These are phyloP conservation scores for Alfaro cultratus DNA, from an alignment of 2,797 vertebrate species.

Conservation along the genomic window DNA sequence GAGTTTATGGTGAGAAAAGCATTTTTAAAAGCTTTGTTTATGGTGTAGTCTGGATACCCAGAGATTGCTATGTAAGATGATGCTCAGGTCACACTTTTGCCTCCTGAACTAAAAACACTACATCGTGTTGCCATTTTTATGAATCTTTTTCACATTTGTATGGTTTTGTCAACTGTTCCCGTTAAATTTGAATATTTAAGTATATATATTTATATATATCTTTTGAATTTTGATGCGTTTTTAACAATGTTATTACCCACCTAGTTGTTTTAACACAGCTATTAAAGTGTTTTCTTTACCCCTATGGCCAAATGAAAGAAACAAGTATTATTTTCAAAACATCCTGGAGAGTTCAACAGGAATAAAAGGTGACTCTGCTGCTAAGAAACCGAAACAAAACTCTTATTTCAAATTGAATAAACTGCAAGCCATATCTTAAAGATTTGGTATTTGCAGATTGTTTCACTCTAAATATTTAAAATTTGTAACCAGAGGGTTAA, in stretches of 20 bases:
- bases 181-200: not conserved
- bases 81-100: not conserved
- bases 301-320: not conserved
- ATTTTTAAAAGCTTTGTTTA: conserved; percentile 1
- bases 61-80: not conserved
- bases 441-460: not conserved
- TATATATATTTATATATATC: not conserved
- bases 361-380: not conserved
- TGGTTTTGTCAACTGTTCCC: not conserved
- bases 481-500: not conserved
- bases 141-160: not conserved
- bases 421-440: not conserved
- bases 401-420: not conserved
- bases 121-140: not conserved
- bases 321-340: not conserved
- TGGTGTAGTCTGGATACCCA: not conserved
- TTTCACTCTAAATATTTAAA: not conserved
- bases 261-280: not conserved
- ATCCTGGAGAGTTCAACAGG: not conserved
- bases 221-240: not conserved
- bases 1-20: not conserved
- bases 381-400: not conserved
- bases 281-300: not conserved
- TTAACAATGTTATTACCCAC: not conserved
- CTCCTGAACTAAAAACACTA: not conserved